A percentile compares a stretch with the other conserved stretches of the same genome.
Evolutionary conservation across 2,797 vertebrate species (phyloP).

Genomic region (Bucorvus abyssinicus): DNA sequence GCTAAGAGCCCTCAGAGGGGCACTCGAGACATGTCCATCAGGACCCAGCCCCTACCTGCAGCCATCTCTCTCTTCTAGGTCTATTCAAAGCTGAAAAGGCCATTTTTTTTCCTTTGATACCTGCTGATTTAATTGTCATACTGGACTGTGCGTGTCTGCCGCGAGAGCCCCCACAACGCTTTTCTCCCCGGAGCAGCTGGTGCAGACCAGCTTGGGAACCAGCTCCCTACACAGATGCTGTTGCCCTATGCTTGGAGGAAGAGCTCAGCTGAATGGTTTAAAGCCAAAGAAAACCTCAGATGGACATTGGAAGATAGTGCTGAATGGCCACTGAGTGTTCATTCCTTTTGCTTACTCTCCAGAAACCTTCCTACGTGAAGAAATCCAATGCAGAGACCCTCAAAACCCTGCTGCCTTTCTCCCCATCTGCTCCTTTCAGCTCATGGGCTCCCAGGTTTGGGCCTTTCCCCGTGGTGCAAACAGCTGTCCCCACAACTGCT

Average conservation of each 20-base stretch:
- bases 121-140: neutral
- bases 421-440: neutral
- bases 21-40: neutral
- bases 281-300: neutral
- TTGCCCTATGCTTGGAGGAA: neutral
- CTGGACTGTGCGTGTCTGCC: neutral
- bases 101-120: neutral
- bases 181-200: neutral
- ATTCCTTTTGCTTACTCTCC: neutral
- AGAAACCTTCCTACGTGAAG: neutral
- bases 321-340: accelerated
- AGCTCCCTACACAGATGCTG: accelerated
- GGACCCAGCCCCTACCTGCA: neutral
- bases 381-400: neutral
- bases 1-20: neutral
- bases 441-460: neutral
- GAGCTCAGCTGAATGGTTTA: neutral
- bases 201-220: neutral
- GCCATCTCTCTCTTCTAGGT: neutral
- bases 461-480: neutral
- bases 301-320: neutral
- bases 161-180: neutral
- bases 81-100: neutral
- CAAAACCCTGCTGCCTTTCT: neutral
- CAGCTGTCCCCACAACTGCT: neutral